Base-by-base conservation (phyloP, 2,888 invertebrate species). In the Tupiocoris notatus region DNA sequence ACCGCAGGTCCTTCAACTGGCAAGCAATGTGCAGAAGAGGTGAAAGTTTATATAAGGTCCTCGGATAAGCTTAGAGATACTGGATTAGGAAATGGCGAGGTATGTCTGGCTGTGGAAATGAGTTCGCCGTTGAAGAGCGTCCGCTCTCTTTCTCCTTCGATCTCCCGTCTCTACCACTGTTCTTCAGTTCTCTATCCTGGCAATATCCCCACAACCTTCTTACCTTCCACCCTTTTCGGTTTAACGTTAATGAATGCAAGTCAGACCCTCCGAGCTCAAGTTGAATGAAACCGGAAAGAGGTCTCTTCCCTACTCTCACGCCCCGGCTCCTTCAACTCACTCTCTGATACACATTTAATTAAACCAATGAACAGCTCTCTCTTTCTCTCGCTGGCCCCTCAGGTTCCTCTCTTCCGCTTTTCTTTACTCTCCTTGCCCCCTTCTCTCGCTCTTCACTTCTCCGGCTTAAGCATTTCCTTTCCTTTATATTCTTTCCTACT, bases 281-380 rank as follows among this genome's bases (percentile, higher is more conserved):
- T 17, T 58, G 22, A 68, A 68, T 58, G 59, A 59, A 70, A 59
- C n/a, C 58, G 18, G 25, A 56, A 12, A 12, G 18, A 57, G 17
- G 22, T 70, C 24, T 22, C 70, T 24, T 18, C 39, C 39, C 12
- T n/a, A n/a, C 39, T 12, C 39, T 12, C 39, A 39, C 39, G 6
- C 39, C 39, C 39, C 12, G 6, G 12, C n/a, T n/a, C n/a, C 39
- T 39, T 39, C 39, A 39, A 39, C 39, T 12, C 39, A 7, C 39
- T 39, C 39, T 12, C 59, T 70, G 68, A 70, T 70, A 59, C 70
- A 25, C 70, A 59, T 70, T 70, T 70, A 70, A 70, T 70, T 70
- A 70, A 70, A 70, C 70, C 70, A 59, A 70, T 70, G 70, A 70
- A 59, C 59, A 6, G 65, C 65, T 63, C 63, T 3, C 9, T 63